Evolutionary conservation across 2,797 vertebrate genomes (phyloP), one percentile per base, ranked within the genome.

Genomic region (Cyprinella venusta): DNA sequence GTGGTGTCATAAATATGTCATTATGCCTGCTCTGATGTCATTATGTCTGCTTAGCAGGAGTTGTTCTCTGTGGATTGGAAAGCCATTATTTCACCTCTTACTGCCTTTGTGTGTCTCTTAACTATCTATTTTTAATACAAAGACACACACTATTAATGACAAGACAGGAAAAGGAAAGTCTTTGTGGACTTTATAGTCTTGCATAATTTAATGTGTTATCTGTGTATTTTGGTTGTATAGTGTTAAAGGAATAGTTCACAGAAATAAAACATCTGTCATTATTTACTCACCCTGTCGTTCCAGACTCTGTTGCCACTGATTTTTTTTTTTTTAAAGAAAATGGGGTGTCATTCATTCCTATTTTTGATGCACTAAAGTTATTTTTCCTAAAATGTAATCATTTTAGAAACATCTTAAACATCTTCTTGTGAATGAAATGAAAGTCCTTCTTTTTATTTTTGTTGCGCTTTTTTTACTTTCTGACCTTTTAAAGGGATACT

Each of bases 1-100:
- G 78, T 80, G 65, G 42, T 59, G 65, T 54, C 24, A 70, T 80
- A 70, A 80, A 80, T 70, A 80, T 80, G 67, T 59, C 79, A 70
- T 80, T 80, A 80, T 69, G 30, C 54, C 30, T 79, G 64, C 64
- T 68, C 45, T 79, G 45, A 79, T 79, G 63, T 67, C 76, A 79
- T 79, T 79, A 79, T 52, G 64, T 69, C 77, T 79, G 64, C 64
- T 67, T 80, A 54, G 78, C 38, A 80, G 65, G 65, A 59, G 79
- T 70, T 70, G 50, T 70, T 80, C 50, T 69, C 24, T 70, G 38
- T 59, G 38, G 67, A 30, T 52, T 69, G n/a, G 36, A 42, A 70
- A 70, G 52, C 52, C 16, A 80, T 70, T 80, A 70, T 59, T 70
- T 36, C 36, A 19, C 18, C 52, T 5, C 18, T 61, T 59, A 38